Percentiles rank a stretch among this genome's conserved stretches.
phyloP scores from a whole-genome alignment of 2,113 vertebrate species.

The Mirza zaza region DNA sequence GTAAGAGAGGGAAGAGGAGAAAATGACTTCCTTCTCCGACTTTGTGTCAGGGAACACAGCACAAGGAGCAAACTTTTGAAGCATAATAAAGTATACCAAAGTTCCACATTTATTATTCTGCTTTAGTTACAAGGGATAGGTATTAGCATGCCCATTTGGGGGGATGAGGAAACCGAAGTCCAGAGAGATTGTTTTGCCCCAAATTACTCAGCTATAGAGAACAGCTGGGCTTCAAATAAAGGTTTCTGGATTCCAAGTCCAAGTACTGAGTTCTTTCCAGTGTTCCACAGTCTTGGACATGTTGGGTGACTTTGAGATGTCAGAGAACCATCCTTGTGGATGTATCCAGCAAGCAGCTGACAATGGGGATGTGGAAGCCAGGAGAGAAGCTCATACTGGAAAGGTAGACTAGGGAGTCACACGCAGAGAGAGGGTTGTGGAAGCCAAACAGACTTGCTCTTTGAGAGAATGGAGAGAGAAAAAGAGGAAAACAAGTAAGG shows the following conservation, averaged over 20 bases:
- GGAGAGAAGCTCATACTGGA: background rate
- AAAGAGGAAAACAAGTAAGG: background rate
- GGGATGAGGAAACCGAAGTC: background rate
- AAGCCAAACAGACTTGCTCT: background rate
- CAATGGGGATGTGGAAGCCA: background rate
- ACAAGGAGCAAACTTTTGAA: background rate
- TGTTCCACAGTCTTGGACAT: background rate
- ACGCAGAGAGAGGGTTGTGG: background rate
- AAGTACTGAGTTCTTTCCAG: background rate
- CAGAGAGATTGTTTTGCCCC: background rate
- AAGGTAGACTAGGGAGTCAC: background rate
- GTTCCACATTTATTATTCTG: background rate
- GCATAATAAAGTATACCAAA: background rate
- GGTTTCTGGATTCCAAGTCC: background rate
- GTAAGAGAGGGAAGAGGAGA: background rate
- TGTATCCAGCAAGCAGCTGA: background rate
- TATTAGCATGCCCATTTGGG: background rate
- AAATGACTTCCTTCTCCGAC: background rate
- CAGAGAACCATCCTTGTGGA: background rate
- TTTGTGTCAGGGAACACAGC: background rate
- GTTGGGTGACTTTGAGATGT: background rate
- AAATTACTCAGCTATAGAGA: background rate
- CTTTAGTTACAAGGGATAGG: background rate
- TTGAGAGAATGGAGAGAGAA: background rate
- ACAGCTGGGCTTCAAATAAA: background rate